Base-by-base conservation (phyloP, 2,113 vertebrate species). In the Electrona antarctica region DNA sequence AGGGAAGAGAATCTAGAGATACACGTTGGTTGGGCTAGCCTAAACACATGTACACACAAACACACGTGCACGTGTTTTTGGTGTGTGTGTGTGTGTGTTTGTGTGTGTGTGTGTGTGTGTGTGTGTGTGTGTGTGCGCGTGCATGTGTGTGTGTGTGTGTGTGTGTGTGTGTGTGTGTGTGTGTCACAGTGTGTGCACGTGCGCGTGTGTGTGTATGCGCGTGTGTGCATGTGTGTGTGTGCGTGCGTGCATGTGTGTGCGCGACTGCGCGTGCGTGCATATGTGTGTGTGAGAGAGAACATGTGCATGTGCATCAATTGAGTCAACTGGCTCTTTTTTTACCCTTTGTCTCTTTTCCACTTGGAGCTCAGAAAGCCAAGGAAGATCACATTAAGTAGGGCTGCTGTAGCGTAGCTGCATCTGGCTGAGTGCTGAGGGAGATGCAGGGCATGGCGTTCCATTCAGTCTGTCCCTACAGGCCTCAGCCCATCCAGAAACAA, bases 301-400 rank as follows among this genome's bases (percentile, higher is more conserved):
- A 10, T 74, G 74, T 71, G 54, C 71, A 72, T 46, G 79, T 54
- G 72, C 78, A 79, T 87, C 64, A 50, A 73, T 41, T 87, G 85
- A 86, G 83, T 89, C 83, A 88, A 87, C 83, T 76, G 83, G 79
- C 77, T 90, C 72, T 83, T 76, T 80, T 62, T 82, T 84, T 21
- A 79, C 69, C 79, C 86, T 87, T 87, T 89, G 84, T 87, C 78
- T 89, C 75, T 74, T 81, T 88, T 77, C 80, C 89, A 84, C 87
- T 89, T 83, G 83, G 80, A 83, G 77, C 83, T 87, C 84, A 88
- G 84, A 87, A 90, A 89, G 83, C 85, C 88, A 86, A 58, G 67
- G 80, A 85, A 90, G 90, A 90, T 91, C 90, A 90, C 84, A 90
- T 90, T 91, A 90, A 90, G 90, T 90, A 87, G 81, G 82, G 77